Evolutionary conservation across 2,888 invertebrate genomes (phyloP), one percentile per base, ranked within the genome.

Genomic region (Leucoptera coffeella): DNA sequence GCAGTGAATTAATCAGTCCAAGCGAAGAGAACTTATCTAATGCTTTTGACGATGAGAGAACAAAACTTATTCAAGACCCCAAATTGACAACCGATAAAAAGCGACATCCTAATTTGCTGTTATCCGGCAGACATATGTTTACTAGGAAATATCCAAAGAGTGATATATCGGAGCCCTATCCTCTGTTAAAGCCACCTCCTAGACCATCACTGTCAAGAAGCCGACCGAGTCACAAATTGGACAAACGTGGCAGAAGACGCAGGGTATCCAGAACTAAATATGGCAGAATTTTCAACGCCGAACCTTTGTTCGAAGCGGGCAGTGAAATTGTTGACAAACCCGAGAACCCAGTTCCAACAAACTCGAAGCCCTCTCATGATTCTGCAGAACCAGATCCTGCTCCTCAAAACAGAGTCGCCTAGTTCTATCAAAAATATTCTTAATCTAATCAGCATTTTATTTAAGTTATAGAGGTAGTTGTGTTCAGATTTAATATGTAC

Each of bases 101-200:
- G 14, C 48, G 51, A 30, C 56, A 56, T 37, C 51, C 54, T 3
- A 64, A 57, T 39, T 39, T 47, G 15, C 31, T 55, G 20, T 19
- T 43, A 24, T 34, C 52, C 8, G 48, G 48, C 7, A 49, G 58
- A 20, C 46, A 52, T 35, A 31, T 46, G 2, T 45, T 42, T 42
- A 52, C 45, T 31, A 54, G 54, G 23, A 64, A 56, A 35, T 50
- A 57, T 40, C 56, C 57, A 2, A 62, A 57, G 36, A 41, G 45
- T 22, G 47, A 56, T 19, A 31, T 52, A 2, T 41, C 43, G 7
- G 69, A 61, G 32, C 72, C 71, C 2, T 62, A 69, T 33, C 67
- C 64, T 9, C 37, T 72, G 12, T 35, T 72, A 15, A 65, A 65
- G 38, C 71, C 72, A 22, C 59, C 65, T 4, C 50, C 47, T 2